A percentile compares a stretch with the other conserved stretches of the same genome.
phyloP scores from a whole-genome alignment of 37 sponge, comb jelly and placozoan species.

The Eunapius fragilis region DNA sequence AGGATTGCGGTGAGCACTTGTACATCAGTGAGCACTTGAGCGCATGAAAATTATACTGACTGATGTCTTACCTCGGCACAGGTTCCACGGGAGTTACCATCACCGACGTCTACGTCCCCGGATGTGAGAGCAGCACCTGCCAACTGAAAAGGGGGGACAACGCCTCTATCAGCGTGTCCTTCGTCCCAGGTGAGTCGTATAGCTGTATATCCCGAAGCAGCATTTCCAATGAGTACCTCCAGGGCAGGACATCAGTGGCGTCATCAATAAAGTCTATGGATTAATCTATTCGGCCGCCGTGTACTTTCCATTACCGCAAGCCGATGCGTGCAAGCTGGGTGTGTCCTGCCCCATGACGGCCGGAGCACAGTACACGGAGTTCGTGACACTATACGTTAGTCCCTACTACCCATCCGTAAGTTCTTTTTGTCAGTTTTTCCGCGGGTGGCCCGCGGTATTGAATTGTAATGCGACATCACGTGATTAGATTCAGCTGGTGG shows the following conservation, averaged over 20 bases:
- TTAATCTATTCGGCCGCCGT: conserved; percentile 4
- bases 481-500: conserved; percentile 4
- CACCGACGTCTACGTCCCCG: conserved; percentile 9
- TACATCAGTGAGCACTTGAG: background rate
- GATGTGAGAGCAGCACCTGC: conserved; percentile 24
- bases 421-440: background rate
- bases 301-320: background rate
- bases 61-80: background rate
- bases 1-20: background rate
- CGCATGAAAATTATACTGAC: background rate
- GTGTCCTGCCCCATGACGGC: conserved; percentile 13
- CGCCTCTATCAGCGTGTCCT: conserved; percentile 17
- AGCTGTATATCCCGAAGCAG: too few species aligned
- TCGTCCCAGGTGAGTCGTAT: background rate
- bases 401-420: conserved; percentile 19
- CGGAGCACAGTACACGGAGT: background rate
- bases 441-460: too few species aligned
- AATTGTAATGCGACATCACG: too few species aligned
- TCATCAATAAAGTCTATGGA: conserved; percentile 24
- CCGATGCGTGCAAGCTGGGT: conserved; percentile 30
- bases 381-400: background rate
- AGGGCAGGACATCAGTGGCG: background rate
- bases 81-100: conserved; percentile 2
- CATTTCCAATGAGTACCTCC: too few species aligned
- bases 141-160: conserved; percentile 22